Evolutionary conservation across 64 coral and sea anemone species (phyloP).

Genomic region (Montipora foliosa): DNA sequence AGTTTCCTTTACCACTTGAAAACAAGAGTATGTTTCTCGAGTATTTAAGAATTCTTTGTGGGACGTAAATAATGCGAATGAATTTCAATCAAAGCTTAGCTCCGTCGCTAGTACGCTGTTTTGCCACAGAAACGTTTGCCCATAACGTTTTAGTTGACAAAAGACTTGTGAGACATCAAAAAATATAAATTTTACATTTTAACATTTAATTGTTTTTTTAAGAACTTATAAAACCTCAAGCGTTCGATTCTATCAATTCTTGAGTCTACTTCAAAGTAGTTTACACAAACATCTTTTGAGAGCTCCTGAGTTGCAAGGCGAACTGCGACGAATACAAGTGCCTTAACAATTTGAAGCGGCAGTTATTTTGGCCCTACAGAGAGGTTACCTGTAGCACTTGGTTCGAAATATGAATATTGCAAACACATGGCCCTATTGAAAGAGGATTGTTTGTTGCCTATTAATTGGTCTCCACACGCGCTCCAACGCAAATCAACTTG

Average conservation of each 20-base stretch:
- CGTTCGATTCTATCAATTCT: too few relatives aligned
- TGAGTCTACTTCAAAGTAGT: too few relatives aligned
- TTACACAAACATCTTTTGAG: too few relatives aligned
- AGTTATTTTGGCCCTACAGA: not conserved
- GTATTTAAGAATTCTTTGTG: not conserved
- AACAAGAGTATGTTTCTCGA: too few relatives aligned
- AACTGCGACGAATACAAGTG: not conserved
- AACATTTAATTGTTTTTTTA: too few relatives aligned
- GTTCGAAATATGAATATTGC: not conserved
- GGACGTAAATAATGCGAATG: constrained; percentile 13
- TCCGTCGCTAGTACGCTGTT: not conserved
- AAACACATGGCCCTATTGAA: not conserved
- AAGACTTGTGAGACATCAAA: not conserved
- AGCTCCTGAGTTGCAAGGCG: too few relatives aligned
- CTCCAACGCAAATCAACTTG: not conserved
- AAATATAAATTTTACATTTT: not conserved
- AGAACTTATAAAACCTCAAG: too few relatives aligned
- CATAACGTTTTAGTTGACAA: not conserved
- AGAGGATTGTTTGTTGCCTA: not conserved
- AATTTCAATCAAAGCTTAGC: not conserved
- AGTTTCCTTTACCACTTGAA: too few relatives aligned
- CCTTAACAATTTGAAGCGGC: not conserved
- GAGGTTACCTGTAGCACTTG: not conserved
- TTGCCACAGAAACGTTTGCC: not conserved
- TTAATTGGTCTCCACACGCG: not conserved